Evolutionary conservation across 1,140 invertebrate species (phyloP).

Genomic region (Teleopsis dalmanni): DNA sequence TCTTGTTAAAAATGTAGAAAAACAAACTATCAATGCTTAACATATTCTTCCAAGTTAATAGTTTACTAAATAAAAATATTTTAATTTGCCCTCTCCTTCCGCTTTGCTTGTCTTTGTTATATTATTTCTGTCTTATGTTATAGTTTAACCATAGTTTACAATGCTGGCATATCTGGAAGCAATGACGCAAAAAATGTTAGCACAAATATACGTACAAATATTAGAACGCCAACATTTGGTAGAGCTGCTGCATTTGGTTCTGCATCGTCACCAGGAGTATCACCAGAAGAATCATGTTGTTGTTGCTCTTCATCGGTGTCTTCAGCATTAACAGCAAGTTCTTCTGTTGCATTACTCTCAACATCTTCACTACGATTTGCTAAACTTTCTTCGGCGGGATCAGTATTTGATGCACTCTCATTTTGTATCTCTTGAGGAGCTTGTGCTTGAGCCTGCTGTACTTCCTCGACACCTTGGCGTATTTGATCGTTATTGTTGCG

Average conservation of each 20-base stretch:
- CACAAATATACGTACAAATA: conserved; percentile 62
- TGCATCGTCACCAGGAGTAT: not conserved
- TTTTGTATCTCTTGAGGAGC: not conserved
- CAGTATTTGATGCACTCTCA: too few relatives aligned
- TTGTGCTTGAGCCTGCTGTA: conserved; percentile 8
- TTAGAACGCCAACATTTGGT: conserved; percentile 45
- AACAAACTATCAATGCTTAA: too few relatives aligned
- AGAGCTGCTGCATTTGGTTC: conserved; percentile 24
- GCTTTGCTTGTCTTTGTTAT: too few relatives aligned
- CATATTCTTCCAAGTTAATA: too few relatives aligned
- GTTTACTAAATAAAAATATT: too few relatives aligned
- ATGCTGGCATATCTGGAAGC: conserved; percentile 58
- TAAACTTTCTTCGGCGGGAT: too few relatives aligned
- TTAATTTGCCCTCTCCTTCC: too few relatives aligned
- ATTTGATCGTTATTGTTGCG: conserved; percentile 38
- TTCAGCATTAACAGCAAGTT: conserved; percentile 1
- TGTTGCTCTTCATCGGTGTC: conserved; percentile 12
- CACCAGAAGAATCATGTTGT: not conserved
- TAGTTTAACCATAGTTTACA: too few relatives aligned
- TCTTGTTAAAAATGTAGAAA: too few relatives aligned
- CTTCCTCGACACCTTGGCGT: conserved; percentile 15
- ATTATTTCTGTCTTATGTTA: too few relatives aligned
- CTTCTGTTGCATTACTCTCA: conserved; percentile 22
- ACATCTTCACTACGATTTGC: conserved; percentile 28
- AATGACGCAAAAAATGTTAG: conserved; percentile 66